Percentiles rank a stretch among this genome's conserved stretches.
Conservation (phyloP, 2,888 invertebrate species). For the Euphydryas editha region DNA sequence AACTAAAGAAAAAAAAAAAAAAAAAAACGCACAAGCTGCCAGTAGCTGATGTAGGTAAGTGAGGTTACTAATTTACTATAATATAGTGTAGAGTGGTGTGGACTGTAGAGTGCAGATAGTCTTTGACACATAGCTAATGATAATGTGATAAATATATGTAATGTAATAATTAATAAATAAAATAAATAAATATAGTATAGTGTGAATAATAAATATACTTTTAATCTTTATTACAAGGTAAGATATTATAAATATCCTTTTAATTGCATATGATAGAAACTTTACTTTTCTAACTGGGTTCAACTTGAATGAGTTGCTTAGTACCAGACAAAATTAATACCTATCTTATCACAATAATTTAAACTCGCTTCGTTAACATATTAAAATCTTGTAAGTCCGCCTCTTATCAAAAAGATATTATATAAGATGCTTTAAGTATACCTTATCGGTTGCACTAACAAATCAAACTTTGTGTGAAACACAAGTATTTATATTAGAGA, state of each 20-base stretch:
- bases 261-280: conserved; percentile 14
- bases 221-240: conserved; percentile 29
- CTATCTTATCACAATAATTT: conserved; percentile 17
- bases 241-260: conserved; percentile 7
- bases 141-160: no score
- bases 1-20: background rate
- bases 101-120: no score
- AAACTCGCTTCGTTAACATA: conserved; percentile 29
- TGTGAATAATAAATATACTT: conserved; percentile 20
- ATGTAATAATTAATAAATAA: no score
- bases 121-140: conserved; percentile 27
- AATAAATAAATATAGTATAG: no score
- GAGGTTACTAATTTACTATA: conserved; percentile 32
- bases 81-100: conserved; percentile 21
- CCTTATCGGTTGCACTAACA: conserved; percentile 35
- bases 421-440: conserved; percentile 45
- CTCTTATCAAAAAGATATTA: conserved; percentile 44
- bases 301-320: conserved; percentile 37
- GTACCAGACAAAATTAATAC: conserved; percentile 5
- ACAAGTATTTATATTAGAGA: conserved; percentile 9
- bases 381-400: conserved; percentile 38
- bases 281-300: conserved; percentile 31
- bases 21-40: background rate
- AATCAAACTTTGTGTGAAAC: conserved; percentile 23
- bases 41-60: conserved; percentile 15